These are phyloP conservation scores for Leptopilina drosophilae DNA, from an alignment of 2,888 invertebrate genomes.

Conservation along the genomic window DNA sequence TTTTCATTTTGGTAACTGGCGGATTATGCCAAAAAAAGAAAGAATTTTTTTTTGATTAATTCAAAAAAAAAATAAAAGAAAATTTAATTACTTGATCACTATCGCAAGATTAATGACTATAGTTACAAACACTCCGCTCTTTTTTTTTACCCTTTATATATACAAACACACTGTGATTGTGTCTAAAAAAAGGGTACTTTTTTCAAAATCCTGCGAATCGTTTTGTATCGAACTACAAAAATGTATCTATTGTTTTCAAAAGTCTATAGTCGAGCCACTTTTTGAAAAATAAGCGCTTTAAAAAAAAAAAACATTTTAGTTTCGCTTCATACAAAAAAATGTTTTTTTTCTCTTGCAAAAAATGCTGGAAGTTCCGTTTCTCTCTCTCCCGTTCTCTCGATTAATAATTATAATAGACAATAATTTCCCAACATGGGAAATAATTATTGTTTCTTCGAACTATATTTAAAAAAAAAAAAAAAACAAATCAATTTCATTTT, in stretches of 20 bases:
- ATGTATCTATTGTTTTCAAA: slow-evolving; percentile 33
- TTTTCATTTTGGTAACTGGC: slow-evolving; percentile 34
- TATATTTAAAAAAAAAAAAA: background rate
- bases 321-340: slow-evolving; percentile 29
- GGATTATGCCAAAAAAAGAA: slow-evolving; percentile 6
- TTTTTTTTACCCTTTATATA: too few relatives aligned
- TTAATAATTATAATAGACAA: slow-evolving; percentile 7
- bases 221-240: slow-evolving; percentile 20
- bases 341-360: background rate
- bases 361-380: slow-evolving; percentile 30
- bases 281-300: slow-evolving; percentile 16
- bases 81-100: slow-evolving; percentile 28
- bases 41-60: background rate
- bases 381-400: too few relatives aligned
- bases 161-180: too few relatives aligned
- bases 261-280: slow-evolving; percentile 38
- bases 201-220: slow-evolving; percentile 26
- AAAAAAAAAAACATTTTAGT: background rate
- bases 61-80: background rate
- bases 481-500: background rate
- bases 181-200: too few relatives aligned
- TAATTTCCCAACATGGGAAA: slow-evolving; percentile 9
- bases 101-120: slow-evolving; percentile 34
- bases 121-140: slow-evolving; percentile 38
- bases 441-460: background rate